These are phyloP conservation scores for Caenorhabditis zanzibari DNA, from an alignment of 2,888 invertebrate species.

Conservation along the genomic window DNA sequence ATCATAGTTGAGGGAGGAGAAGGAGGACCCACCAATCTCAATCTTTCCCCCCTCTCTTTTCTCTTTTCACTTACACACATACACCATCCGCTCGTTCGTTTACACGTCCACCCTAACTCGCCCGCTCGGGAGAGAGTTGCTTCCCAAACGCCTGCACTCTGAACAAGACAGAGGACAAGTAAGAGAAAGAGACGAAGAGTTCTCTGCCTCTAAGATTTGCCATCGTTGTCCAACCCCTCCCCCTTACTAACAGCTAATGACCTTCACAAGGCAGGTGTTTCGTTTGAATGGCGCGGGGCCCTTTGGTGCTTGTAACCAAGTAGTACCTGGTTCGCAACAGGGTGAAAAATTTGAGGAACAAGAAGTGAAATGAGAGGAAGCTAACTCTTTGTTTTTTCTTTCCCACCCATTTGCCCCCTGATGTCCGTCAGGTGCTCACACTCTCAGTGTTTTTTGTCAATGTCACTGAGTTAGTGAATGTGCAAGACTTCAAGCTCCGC, in stretches of 20 bases:
- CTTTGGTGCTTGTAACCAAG: conserved; percentile 11
- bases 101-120: conserved; percentile 4
- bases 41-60: conserved; percentile 31
- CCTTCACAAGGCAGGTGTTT: conserved; percentile 44
- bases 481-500: conserved; percentile 24
- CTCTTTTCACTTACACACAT: neutral
- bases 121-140: conserved; percentile 18
- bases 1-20: conserved; percentile 35
- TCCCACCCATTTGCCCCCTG: neutral
- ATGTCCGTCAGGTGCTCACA: conserved; percentile 53
- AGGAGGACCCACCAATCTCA: conserved; percentile 33
- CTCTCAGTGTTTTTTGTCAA: conserved; percentile 52
- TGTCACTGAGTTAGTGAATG: conserved; percentile 46
- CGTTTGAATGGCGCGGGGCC: neutral
- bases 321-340: conserved; percentile 9
- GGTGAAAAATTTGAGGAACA: too few species aligned
- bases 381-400: conserved; percentile 15
- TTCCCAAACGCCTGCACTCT: neutral
- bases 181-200: neutral
- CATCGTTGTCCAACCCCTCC: conserved; percentile 31
- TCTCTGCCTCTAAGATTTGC: conserved; percentile 5
- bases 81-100: conserved; percentile 38
- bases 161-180: neutral
- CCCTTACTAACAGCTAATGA: conserved; percentile 37
- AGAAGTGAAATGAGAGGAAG: neutral